These are phyloP conservation scores for Hyperoplus immaculatus DNA, from an alignment of 2,797 vertebrate species.

Conservation along the genomic window DNA sequence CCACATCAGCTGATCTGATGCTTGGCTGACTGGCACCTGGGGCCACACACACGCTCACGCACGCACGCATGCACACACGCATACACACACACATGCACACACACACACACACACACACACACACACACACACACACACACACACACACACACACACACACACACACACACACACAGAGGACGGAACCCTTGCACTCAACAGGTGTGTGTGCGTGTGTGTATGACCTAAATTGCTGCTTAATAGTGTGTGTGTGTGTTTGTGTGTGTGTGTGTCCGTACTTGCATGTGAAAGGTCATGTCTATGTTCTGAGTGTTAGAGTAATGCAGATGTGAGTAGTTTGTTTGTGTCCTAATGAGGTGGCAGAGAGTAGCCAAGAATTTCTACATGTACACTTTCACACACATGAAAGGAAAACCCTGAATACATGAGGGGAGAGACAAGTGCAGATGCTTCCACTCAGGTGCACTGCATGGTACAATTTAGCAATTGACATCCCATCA, in stretches of 20 bases:
- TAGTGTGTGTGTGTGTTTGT: too few species aligned
- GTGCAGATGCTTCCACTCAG: too few species aligned
- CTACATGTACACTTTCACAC: not conserved
- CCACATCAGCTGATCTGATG: slow-evolving; percentile 73
- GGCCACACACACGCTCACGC: slow-evolving; percentile 31
- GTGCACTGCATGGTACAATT: too few species aligned
- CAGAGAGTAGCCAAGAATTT: slow-evolving; percentile 11
- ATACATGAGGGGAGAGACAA: too few species aligned
- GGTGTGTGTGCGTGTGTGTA: slow-evolving; percentile 18
- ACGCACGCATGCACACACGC: not conserved
- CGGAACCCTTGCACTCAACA: slow-evolving; percentile 20
- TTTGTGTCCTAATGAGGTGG: slow-evolving; percentile 12
- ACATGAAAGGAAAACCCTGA: not conserved
- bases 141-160: not conserved
- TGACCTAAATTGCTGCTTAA: too few species aligned
- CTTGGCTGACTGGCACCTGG: slow-evolving; percentile 60
- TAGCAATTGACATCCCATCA: too few species aligned
- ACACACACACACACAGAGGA: slow-evolving; percentile 18
- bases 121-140: too few species aligned
- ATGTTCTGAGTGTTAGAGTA: slow-evolving; percentile 4
- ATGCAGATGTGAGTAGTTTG: not conserved
- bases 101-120: too few species aligned
- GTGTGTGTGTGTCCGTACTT: not conserved
- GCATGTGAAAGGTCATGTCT: not conserved
- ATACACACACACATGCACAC: too few species aligned